These are phyloP conservation scores for Formica selysi DNA, from an alignment of 1,140 invertebrate species.

Conservation along the genomic window DNA sequence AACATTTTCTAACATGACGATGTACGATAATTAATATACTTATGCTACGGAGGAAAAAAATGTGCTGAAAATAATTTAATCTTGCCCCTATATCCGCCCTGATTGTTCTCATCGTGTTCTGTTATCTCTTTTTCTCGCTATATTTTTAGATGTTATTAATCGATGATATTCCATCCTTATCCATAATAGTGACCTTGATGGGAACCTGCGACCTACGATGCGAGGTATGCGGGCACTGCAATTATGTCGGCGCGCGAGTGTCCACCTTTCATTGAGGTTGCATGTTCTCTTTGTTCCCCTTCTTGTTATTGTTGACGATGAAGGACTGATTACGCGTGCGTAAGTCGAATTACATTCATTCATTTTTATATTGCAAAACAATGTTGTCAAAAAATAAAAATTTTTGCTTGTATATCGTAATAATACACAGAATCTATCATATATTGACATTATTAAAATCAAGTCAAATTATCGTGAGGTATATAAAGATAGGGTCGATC, in stretches of 20 bases:
- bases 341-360: conserved; percentile 28
- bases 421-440: background rate
- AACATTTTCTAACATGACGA: background rate
- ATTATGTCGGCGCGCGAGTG: conserved; percentile 12
- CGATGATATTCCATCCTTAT: background rate
- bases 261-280: conserved; percentile 32
- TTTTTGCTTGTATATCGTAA: background rate
- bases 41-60: background rate
- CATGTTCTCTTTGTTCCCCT: background rate
- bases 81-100: background rate
- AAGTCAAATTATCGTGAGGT: background rate
- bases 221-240: conserved; percentile 32
- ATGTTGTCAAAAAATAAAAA: background rate
- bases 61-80: conserved; percentile 10
- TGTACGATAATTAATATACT: background rate
- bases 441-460: background rate
- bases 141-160: conserved; percentile 18
- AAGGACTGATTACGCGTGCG: background rate
- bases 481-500: no score
- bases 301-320: conserved; percentile 4
- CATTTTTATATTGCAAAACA: background rate
- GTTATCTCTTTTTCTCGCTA: background rate
- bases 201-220: conserved; percentile 21
- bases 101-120: background rate
- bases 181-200: conserved; percentile 34